Base-by-base conservation (phyloP, 2,113 vertebrate species). In the Saguinus imperator region DNA sequence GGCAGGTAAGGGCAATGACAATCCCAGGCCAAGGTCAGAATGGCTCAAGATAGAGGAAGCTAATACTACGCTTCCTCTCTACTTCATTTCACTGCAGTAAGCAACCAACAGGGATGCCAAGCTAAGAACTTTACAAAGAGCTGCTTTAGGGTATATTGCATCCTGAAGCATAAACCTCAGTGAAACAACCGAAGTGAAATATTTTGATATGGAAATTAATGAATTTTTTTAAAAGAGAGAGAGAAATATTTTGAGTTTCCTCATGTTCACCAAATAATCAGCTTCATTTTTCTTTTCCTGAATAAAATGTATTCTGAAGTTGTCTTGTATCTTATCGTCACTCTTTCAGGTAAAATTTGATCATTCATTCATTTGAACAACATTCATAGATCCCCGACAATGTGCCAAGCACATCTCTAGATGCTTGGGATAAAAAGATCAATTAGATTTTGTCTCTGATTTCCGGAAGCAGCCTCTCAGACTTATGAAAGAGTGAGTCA, bases 401-500 rank as follows among this genome's bases (percentile, higher is more conserved):
- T 40, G 37, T 83, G 93, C 48, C 85, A 94, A 93, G 11, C 17
- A 72, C 32, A 83, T 29, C 68, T 93, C 48, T 57, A 86, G 48
- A 76, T 82, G 16, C 68, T 79, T 1, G 16, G 25, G 52, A 48
- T 93, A 17, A 88, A 95, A 37, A 89, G 45, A 92, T 43, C 73
- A 92, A 91, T 57, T 68, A 88, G 52, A 75, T 58, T 58, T 12
- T 14, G 35, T 32, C 55, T 95, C 27, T 89, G 79, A 94, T 61
- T 97, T 92, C 73, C 1, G 0, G 23, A 94, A 89, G 21, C 37
- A 91, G 76, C 32, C 16, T 95, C 77, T 57, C 88, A 93, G n/a
- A 83, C 50, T 76, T 88, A 27, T 82, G 73, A 85, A 91, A 87
- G 27, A 72, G 32, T 86, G 82, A 82, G 76, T 81, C 91, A 81